phyloP scores from a whole-genome alignment of 1,140 invertebrate genomes.

The Cotesia vestalis region DNA sequence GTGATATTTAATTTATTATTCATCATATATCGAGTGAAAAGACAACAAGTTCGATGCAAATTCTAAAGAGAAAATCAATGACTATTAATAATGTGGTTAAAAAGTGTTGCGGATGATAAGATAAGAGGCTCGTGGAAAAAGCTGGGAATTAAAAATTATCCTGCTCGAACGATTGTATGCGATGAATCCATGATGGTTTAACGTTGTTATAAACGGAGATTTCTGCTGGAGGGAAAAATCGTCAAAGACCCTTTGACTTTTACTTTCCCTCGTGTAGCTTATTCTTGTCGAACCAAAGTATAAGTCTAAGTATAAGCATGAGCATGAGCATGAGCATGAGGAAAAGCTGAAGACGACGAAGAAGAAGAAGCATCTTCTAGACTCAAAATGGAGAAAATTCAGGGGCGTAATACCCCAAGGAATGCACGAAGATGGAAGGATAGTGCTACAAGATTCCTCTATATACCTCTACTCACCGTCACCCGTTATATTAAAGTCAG shows the following conservation, averaged over 20 bases:
- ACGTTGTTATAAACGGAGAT: conserved; percentile 63
- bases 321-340: not conserved
- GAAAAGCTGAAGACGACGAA: too few relatives aligned
- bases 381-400: conserved; percentile 41
- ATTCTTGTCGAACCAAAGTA: too few relatives aligned
- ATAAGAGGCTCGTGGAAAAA: conserved; percentile 38
- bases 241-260: not conserved
- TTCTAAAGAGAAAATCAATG: too few relatives aligned
- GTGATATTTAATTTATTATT: too few relatives aligned
- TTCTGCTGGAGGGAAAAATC: conserved; percentile 47
- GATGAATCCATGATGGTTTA: conserved; percentile 67
- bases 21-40: too few relatives aligned
- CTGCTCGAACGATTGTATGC: conserved; percentile 7
- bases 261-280: too few relatives aligned
- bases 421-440: conserved; percentile 64
- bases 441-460: conserved; percentile 49
- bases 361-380: too few relatives aligned
- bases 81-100: too few relatives aligned
- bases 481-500: not conserved
- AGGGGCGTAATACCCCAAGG: conserved; percentile 62
- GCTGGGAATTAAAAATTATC: conserved; percentile 46
- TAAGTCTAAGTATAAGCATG: too few relatives aligned
- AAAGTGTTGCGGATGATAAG: too few relatives aligned
- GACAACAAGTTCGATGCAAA: too few relatives aligned
- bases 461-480: not conserved